Percentiles rank a stretch among this genome's conserved stretches.
Conservation (phyloP, 2,113 vertebrate genomes). For the Xiphophorus couchianus region DNA sequence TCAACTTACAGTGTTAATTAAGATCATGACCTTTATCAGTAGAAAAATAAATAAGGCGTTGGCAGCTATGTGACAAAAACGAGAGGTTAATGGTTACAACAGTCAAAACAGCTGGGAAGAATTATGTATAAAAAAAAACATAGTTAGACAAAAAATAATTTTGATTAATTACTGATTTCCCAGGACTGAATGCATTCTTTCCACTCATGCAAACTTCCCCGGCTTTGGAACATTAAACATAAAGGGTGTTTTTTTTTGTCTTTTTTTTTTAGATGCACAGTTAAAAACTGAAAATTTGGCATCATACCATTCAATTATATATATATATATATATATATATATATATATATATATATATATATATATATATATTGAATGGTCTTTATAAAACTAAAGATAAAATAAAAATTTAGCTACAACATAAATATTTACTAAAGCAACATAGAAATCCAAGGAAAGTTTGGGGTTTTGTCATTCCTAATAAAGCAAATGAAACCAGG, state of each 20-base stretch:
- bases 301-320: neutral
- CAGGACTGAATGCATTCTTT: slow-evolving; percentile 4
- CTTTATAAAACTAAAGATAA: neutral
- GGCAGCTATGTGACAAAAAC: slow-evolving; percentile 37
- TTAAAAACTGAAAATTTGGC: slow-evolving; percentile 11
- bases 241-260: neutral
- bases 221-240: neutral
- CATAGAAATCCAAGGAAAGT: slow-evolving; percentile 20
- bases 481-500: slow-evolving; percentile 25
- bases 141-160: slow-evolving; percentile 36
- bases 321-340: neutral
- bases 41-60: slow-evolving; percentile 63
- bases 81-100: neutral
- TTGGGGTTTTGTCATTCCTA: slow-evolving; percentile 10
- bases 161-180: slow-evolving; percentile 18
- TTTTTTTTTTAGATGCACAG: neutral
- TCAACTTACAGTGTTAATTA: slow-evolving; percentile 52
- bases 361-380: too few species aligned
- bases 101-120: slow-evolving; percentile 11
- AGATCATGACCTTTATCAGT: slow-evolving; percentile 3
- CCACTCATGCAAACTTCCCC: neutral
- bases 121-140: neutral
- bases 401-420: slow-evolving; percentile 42
- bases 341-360: too few species aligned
- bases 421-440: slow-evolving; percentile 57